Percentiles rank a stretch among this genome's conserved stretches.
phyloP scores from a whole-genome alignment of 2,888 invertebrate species.

The Exephanes ischioxanthus region DNA sequence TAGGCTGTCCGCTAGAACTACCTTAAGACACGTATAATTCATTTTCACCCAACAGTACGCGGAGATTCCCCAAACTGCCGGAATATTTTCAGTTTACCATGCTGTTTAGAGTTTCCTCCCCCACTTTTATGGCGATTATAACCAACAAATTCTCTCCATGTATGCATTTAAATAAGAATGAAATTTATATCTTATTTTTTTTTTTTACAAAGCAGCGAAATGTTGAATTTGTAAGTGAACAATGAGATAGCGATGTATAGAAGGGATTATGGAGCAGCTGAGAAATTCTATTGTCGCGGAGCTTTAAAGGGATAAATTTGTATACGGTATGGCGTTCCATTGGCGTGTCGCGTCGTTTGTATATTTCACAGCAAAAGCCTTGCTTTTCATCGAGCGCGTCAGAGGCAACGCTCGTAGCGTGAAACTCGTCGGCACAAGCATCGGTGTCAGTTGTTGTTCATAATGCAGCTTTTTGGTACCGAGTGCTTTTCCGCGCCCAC shows the following conservation, averaged over 20 bases:
- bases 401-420: not conserved
- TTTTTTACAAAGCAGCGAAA: not conserved
- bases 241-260: not conserved
- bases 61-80: no score
- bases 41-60: no score
- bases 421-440: constrained; percentile 24
- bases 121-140: no score
- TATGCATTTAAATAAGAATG: no score
- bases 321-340: not conserved
- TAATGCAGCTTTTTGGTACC: constrained; percentile 33
- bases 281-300: not conserved
- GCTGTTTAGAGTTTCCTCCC: no score
- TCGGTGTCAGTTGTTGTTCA: constrained; percentile 30
- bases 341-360: constrained; percentile 37
- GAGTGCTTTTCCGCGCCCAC: constrained; percentile 34
- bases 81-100: no score
- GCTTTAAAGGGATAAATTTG: constrained; percentile 14
- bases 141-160: no score
- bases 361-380: constrained; percentile 4
- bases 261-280: not conserved
- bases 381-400: constrained; percentile 52
- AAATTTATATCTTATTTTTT: not conserved
- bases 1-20: no score
- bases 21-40: no score
- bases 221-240: not conserved